These are phyloP conservation scores for Thryonomys swinderianus DNA, from an alignment of 2,113 vertebrate genomes.

Conservation along the genomic window DNA sequence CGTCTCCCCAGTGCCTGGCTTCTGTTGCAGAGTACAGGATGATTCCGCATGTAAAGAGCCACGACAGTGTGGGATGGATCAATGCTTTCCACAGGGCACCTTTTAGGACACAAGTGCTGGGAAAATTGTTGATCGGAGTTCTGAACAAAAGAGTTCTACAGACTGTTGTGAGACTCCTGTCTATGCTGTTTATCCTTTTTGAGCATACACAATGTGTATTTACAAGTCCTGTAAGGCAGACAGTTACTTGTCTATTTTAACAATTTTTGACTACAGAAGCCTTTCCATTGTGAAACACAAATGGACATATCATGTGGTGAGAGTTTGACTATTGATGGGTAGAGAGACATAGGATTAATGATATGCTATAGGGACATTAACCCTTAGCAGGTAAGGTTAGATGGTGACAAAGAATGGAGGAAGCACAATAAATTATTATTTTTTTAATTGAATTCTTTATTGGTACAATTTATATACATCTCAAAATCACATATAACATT, in stretches of 20 bases:
- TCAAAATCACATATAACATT: no score
- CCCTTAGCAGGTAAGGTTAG: not conserved
- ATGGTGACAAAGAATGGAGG: not conserved
- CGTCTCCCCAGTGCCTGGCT: not conserved
- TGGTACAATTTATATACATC: no score
- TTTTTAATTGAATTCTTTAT: no score
- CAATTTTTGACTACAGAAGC: not conserved
- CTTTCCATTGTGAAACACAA: not conserved
- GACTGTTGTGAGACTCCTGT: not conserved
- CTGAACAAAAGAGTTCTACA: not conserved
- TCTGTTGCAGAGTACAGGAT: not conserved
- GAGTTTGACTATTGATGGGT: not conserved
- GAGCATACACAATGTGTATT: not conserved
- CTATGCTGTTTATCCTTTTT: not conserved
- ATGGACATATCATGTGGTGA: not conserved
- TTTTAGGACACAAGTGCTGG: not conserved
- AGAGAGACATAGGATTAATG: not conserved
- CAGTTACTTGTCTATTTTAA: not conserved
- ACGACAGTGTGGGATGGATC: not conserved
- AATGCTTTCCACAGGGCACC: not conserved
- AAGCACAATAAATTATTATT: not conserved
- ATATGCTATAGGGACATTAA: not conserved
- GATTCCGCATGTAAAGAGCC: not conserved
- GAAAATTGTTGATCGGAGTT: not conserved
- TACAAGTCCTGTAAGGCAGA: not conserved